Base-by-base conservation (phyloP, 2,888 invertebrate genomes). In the Ditylenchus weischeri region DNA sequence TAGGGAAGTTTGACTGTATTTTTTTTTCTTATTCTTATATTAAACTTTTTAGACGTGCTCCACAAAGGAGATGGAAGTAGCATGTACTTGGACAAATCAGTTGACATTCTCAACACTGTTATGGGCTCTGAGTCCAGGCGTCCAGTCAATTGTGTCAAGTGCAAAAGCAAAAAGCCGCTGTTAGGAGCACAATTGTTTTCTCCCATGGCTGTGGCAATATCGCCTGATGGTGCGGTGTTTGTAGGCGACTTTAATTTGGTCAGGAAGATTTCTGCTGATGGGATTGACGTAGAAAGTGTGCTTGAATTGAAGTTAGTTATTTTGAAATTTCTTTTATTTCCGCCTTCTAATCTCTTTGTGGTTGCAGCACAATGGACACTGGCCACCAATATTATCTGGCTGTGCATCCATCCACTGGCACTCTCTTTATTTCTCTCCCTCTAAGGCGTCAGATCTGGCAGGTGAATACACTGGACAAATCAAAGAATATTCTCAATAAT, bases 11-110 rank as follows among this genome's bases (percentile, higher is more conserved):
- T n/a, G n/a, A n/a, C n/a, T n/a, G n/a, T n/a, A n/a, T n/a, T n/a
- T 38, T 57, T 10, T 19, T 70, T 64, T 64, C 49, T 49, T 57
- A 69, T 62, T 23, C 62, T 68, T 61, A 63, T 61, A 2, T 15
- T 23, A 15, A 11, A 7, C 13, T 18, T 54, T 7, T 54, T 29
- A 54, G 54, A 54, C n/a, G 43, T 96, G 72, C 86, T 98, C 57
- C 95, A 98, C 84, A 94, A 94, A 84, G 98, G 98, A 50, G 93
- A 95, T 83, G 96, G 98, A 65, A 91, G 92, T 2, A 90, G 93
- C 57, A 87, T 95, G 48, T 93, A 95, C 84, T 88, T 96, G 85
- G 57, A 87, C 91, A 21, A 93, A 83, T 91, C 92, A 81, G 93
- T 93, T 0, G 88, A 92, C 57, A 90, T 93, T 18, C 91, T 94